These are phyloP conservation scores for Acanthochromis polyacanthus DNA, from an alignment of 2,113 vertebrate species.

Conservation along the genomic window DNA sequence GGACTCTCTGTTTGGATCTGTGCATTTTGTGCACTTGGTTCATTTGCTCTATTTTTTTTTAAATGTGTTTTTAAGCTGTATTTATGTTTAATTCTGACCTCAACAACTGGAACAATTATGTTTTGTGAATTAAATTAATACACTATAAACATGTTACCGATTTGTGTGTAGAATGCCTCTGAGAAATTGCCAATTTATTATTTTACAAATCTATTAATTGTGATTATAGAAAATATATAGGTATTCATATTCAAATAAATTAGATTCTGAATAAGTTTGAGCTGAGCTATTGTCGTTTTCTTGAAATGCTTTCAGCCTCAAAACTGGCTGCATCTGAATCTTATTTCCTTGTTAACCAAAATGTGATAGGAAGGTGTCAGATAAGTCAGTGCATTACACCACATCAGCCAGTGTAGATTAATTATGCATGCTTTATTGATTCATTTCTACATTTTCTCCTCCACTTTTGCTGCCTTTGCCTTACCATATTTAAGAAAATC, in stretches of 20 bases:
- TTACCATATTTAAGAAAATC: no score
- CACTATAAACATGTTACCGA: not conserved
- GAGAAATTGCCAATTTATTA: slow-evolving; percentile 18
- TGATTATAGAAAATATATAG: slow-evolving; percentile 46
- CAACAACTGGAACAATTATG: slow-evolving; percentile 29
- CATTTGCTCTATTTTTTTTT: slow-evolving; percentile 27
- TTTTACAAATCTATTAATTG: slow-evolving; percentile 37
- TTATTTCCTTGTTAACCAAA: not conserved
- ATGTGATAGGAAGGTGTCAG: no score
- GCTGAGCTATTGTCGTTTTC: not conserved
- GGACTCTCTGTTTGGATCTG: slow-evolving; percentile 6
- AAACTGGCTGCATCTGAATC: not conserved
- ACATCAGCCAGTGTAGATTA: no score
- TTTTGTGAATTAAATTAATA: slow-evolving; percentile 45
- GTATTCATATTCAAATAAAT: slow-evolving; percentile 69
- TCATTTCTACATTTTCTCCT: no score
- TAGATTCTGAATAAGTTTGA: slow-evolving; percentile 47
- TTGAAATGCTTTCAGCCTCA: not conserved
- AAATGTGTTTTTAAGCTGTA: slow-evolving; percentile 20
- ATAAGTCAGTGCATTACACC: no score
- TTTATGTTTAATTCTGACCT: slow-evolving; percentile 35
- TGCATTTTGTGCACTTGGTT: slow-evolving; percentile 27
- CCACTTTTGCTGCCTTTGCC: no score
- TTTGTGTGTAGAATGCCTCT: slow-evolving; percentile 23
- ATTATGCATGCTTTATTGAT: no score